Percentiles rank a stretch among this genome's conserved stretches.
These are phyloP conservation scores for Euzetes globulus DNA, from an alignment of 2,888 invertebrate genomes.

Conservation along the genomic window DNA sequence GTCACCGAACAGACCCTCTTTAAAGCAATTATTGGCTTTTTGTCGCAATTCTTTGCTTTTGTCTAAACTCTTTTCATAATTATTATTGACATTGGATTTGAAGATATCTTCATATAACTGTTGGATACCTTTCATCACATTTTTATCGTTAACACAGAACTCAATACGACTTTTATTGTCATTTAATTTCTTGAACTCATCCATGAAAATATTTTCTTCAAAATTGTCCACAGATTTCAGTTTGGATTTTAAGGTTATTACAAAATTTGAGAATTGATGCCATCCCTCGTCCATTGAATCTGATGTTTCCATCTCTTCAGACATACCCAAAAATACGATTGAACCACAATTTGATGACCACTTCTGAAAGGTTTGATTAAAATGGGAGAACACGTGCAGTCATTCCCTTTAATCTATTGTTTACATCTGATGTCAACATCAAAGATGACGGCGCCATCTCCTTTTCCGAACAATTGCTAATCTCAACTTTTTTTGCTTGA, in stretches of 20 bases:
- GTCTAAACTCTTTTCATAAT: neutral
- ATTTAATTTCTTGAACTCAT: neutral
- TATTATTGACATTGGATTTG: neutral
- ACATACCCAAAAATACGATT: neutral
- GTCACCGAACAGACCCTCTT: neutral
- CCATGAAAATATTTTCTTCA: neutral
- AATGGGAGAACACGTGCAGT: too few relatives aligned
- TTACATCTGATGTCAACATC: too few relatives aligned
- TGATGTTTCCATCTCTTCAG: too few relatives aligned
- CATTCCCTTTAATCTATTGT: too few relatives aligned
- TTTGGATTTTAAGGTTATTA: neutral
- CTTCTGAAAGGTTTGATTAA: too few relatives aligned
- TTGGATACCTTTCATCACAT: neutral
- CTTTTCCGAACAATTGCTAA: too few relatives aligned
- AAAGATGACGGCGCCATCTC: too few relatives aligned
- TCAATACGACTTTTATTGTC: neutral
- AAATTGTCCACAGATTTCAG: neutral
- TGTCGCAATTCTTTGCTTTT: neutral
- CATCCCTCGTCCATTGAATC: conserved; percentile 1
- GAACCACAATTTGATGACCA: too few relatives aligned
- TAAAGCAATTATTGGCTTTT: conserved; percentile 1
- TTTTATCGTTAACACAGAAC: neutral
- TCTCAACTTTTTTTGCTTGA: too few relatives aligned
- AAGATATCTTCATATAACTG: conserved; percentile 11
- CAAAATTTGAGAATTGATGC: conserved; percentile 12